Evolutionary conservation across 1,140 invertebrate species (phyloP), one percentile per base, ranked within the genome.

Genomic region (Saxidomus purpurata): DNA sequence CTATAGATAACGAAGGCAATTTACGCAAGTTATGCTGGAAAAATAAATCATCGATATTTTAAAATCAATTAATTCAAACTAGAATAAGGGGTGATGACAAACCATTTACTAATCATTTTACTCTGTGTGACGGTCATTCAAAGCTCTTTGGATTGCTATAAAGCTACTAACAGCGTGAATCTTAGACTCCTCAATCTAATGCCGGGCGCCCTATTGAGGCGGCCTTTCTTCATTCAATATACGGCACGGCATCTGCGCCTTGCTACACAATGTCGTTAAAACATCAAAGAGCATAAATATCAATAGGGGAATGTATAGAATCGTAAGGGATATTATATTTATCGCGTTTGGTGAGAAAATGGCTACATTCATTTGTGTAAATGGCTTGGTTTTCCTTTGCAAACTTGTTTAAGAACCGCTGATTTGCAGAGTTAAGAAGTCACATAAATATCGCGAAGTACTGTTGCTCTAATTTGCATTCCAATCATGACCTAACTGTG

Each of bases 311-410:
- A 43, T 88, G 77, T 88, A 88, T 80, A 79, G 34, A 47, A 49
- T 67, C 25, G 80, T 83, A 91, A 91, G 84, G 88, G 91, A 92
- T 92, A 91, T 92, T 90, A 92, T 88, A 91, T 90, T 92, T 91
- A 91, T 84, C 88, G 81, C 85, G 77, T 80, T 91, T 87, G 79
- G 84, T 88, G 80, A 79, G 52, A 86, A 89, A 89, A 80, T 67
- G 81, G 43, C 76, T 87, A 55, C 63, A 52, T 87, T 83, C 67
- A 83, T 19, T 69, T 85, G 63, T 85, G 34, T 85, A 85, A 85
- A 85, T 71, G 83, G 43, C 67, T 71, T 55, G 49, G 47, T 85
- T 74, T 55, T 34, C 52, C 31, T 52, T 36, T 38, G 59, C 49
- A n/a, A 59, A 81, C 79, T 49, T 55, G 43, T 52, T 80, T 52